Conservation (phyloP, 2,797 vertebrate species). For the Spinibarbus caldwelli region DNA sequence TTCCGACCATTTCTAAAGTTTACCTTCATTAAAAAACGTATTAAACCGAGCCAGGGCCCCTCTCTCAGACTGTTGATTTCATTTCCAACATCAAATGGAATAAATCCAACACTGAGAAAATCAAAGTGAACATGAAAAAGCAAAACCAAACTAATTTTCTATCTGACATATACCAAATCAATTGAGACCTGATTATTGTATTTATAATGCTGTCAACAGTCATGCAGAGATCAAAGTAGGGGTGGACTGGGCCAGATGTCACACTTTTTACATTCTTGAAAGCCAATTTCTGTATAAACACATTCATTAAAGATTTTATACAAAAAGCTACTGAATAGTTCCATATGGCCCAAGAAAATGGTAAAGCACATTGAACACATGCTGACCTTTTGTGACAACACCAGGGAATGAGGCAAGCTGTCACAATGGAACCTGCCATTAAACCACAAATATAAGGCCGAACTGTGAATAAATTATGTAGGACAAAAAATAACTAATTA, state of each 20-base stretch:
- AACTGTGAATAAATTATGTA: not conserved
- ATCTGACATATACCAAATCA: not conserved
- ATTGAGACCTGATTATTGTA: not conserved
- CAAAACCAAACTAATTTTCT: constrained; percentile 32
- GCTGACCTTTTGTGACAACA: not conserved
- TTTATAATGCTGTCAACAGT: not conserved
- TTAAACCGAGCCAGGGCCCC: not conserved
- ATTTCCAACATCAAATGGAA: constrained; percentile 38
- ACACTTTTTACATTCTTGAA: not conserved
- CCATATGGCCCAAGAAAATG: not conserved
- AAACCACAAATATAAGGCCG: not conserved
- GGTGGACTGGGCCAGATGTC: not conserved
- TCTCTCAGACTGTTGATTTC: not conserved
- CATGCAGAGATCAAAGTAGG: not conserved
- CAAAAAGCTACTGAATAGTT: not conserved
- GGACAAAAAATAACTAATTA: no score
- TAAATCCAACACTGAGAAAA: constrained; percentile 2
- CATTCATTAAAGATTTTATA: not conserved
- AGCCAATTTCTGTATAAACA: not conserved
- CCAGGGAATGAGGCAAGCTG: not conserved
- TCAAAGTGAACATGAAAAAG: constrained; percentile 28
- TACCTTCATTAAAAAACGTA: not conserved
- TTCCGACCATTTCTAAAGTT: not conserved
- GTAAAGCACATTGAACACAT: not conserved
- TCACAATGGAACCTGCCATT: not conserved